phyloP scores from a whole-genome alignment of 2,113 vertebrate genomes.

The Dolichotis patagonum region DNA sequence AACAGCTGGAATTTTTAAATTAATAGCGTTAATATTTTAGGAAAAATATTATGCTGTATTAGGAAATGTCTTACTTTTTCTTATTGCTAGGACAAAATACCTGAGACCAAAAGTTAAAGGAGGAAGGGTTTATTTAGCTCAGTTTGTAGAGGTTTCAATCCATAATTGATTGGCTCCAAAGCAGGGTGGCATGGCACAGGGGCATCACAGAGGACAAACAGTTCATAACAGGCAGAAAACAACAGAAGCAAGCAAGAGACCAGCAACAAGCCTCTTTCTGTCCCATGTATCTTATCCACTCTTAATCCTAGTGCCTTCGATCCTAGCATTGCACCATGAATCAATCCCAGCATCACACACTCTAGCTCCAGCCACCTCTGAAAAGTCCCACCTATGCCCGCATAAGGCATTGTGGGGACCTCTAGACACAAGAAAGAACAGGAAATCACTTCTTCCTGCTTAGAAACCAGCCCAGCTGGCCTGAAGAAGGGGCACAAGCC shows the following conservation, averaged over 20 bases:
- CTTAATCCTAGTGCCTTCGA: not conserved
- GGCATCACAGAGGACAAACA: not conserved
- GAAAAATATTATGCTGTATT: slow-evolving; percentile 75
- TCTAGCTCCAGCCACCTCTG: not conserved
- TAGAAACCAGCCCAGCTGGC: slow-evolving; percentile 73
- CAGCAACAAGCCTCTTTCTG: not conserved
- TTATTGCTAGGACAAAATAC: not conserved
- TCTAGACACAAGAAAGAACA: not conserved
- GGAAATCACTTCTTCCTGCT: slow-evolving; percentile 79
- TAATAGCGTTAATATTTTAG: slow-evolving; percentile 61
- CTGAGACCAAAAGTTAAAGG: not conserved
- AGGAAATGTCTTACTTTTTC: not conserved
- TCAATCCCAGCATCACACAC: not conserved
- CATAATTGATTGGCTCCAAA: not conserved
- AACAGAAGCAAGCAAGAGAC: not conserved
- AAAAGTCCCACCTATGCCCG: not conserved
- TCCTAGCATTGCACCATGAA: not conserved
- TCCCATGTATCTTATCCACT: not conserved
- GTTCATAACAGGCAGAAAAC: not conserved
- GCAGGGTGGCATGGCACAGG: not conserved
- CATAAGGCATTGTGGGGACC: not conserved
- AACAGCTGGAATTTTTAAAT: slow-evolving; percentile 70
- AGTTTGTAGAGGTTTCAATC: not conserved
- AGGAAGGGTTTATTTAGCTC: not conserved
- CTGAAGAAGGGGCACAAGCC: slow-evolving; percentile 56